These are phyloP conservation scores for Pilophorus perplexus DNA, from an alignment of 2,888 invertebrate genomes.

Conservation along the genomic window DNA sequence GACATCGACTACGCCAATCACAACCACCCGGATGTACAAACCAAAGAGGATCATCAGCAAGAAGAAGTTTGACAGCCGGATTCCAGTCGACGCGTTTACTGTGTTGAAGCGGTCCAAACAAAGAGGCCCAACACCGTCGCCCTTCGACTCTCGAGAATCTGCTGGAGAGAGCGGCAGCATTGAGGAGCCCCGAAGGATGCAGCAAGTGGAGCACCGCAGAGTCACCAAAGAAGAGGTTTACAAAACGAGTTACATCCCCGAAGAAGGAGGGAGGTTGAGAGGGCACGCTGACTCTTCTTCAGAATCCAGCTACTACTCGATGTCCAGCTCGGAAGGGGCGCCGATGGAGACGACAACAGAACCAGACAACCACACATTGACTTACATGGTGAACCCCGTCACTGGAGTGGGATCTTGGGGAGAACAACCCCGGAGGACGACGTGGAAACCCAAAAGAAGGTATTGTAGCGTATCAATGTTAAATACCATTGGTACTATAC, in stretches of 20 bases:
- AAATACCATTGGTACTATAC: too few species aligned
- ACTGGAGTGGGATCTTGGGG: conserved; percentile 46
- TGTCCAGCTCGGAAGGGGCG: conserved; percentile 8
- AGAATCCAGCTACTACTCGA: conserved; percentile 9
- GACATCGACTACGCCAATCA: conserved; percentile 43
- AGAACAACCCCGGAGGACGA: conserved; percentile 31
- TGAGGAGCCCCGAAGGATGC: conserved; percentile 29
- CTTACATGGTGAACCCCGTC: conserved; percentile 46
- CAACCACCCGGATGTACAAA: conserved; percentile 47
- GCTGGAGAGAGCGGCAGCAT: not conserved
- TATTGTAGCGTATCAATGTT: too few species aligned
- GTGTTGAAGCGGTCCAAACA: conserved; percentile 39
- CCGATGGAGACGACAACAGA: not conserved
- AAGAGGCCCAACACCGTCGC: not conserved
- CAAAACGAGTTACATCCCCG: conserved; percentile 38
- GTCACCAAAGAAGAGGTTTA: conserved; percentile 44
- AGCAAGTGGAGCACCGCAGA: conserved; percentile 40
- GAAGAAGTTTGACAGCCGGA: conserved; percentile 38
- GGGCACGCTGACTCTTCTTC: conserved; percentile 19
- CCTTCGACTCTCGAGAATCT: not conserved
- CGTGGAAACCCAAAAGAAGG: conserved; percentile 13
- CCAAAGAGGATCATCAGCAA: conserved; percentile 46
- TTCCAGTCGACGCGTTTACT: conserved; percentile 45
- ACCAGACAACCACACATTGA: conserved; percentile 39
- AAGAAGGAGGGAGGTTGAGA: conserved; percentile 11